Evolutionary conservation across 2,888 invertebrate genomes (phyloP), one percentile per base, ranked within the genome.

Genomic region (Nemotelus pantherinus): DNA sequence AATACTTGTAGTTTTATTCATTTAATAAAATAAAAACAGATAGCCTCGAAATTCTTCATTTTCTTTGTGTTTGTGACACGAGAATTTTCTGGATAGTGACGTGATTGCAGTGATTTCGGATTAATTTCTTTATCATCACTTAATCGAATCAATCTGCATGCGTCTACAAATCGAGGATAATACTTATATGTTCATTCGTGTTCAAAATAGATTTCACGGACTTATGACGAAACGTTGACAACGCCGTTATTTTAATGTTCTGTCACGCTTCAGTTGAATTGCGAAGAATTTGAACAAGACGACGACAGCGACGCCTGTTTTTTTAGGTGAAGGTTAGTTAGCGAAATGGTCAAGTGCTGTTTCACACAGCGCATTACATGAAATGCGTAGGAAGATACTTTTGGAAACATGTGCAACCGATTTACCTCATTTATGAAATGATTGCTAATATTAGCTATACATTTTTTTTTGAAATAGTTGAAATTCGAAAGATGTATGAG

Each of bases 131-230:
- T 39, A 9, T 39, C 3, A 39, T 63, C 9, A 43, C 43, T 41
- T 10, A 3, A 43, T 63, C 43, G 41, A 63, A 63, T 63, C 43
- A 41, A 63, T 63, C 63, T 25, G 43, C 63, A 63, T 63, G 63
- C 43, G 63, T 39, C 9, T 41, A 9, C 43, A 39, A 39, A 9
- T 1, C 7, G 63, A 63, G 3, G 43, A 3, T 63, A 6, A 63
- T 25, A 25, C 25, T 25, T 25, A 25, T 25, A 63, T 25, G 43
- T 63, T 63, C 63, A 39, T 63, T 39, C 39, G 43, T 39, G 63
- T 43, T 63, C 3, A 43, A 63, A 63, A 63, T 63, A 63, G 63
- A 4, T 63, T 63, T 63, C 63, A 63, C 41, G 63, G 63, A 63
- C 63, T 63, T 63, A n/a, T 41, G 25, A 63, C 25, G 43, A 7